phyloP scores from a whole-genome alignment of 35 echinoderm and acorn worm species.

The Strongylocentrotus purpuratus region DNA sequence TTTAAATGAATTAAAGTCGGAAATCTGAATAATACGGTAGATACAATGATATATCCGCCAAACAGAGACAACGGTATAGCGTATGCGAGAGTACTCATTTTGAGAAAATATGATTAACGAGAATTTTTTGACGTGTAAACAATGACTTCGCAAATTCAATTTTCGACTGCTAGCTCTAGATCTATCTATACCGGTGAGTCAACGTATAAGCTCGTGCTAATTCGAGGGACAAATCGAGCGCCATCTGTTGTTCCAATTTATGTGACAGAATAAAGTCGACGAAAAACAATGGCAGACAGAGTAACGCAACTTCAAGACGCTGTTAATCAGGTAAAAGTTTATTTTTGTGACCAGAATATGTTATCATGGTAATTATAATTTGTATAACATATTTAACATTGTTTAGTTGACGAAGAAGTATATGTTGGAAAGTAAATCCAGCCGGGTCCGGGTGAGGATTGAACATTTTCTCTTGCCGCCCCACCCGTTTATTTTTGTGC shows the following conservation, averaged over 20 bases:
- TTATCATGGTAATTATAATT: not conserved
- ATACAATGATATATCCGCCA: slow-evolving; percentile 73
- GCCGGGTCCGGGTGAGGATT: too few species aligned
- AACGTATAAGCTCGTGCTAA: too few species aligned
- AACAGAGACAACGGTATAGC: slow-evolving; percentile 71
- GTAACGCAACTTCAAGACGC: slow-evolving; percentile 92
- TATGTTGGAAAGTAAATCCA: not conserved
- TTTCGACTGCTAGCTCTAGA: too few species aligned
- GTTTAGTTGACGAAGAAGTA: not conserved
- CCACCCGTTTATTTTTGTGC: not conserved
- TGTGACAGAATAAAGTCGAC: too few species aligned
- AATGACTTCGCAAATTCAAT: not conserved
- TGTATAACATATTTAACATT: not conserved
- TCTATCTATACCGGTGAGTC: too few species aligned
- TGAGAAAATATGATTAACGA: not conserved
- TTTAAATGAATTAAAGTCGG: slow-evolving; percentile 74
- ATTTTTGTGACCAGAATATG: too few species aligned
- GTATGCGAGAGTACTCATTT: slow-evolving; percentile 28
- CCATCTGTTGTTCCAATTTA: not conserved
- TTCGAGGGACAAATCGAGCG: too few species aligned
- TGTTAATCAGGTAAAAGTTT: slow-evolving; percentile 82
- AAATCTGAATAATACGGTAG: slow-evolving; percentile 71
- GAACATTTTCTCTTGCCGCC: too few species aligned
- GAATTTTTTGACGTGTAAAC: too few species aligned
- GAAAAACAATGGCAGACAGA: slow-evolving; percentile 70